These are phyloP conservation scores for Oxystoma pomonae DNA, from an alignment of 2,888 invertebrate genomes.

Conservation along the genomic window DNA sequence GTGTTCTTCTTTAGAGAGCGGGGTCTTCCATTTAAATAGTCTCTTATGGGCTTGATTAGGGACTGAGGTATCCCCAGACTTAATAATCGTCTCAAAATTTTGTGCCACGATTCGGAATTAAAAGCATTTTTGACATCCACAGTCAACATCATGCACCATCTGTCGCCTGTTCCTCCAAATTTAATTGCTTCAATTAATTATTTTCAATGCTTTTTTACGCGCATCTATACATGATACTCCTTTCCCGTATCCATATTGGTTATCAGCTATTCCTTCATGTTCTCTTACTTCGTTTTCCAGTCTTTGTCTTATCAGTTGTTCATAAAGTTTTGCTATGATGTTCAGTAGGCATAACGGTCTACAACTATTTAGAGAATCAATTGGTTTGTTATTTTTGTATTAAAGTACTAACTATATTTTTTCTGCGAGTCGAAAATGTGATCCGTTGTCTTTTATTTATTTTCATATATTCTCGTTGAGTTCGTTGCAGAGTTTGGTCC, in stretches of 20 bases:
- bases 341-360: neutral
- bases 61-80: neutral
- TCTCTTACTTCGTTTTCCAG: neutral
- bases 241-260: neutral
- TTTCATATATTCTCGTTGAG: too few relatives aligned
- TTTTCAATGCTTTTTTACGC: neutral
- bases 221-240: neutral
- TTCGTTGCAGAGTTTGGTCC: too few relatives aligned
- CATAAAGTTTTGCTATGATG: neutral
- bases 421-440: too few relatives aligned
- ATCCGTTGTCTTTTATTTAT: too few relatives aligned
- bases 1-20: constrained; percentile 6
- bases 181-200: neutral
- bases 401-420: too few relatives aligned
- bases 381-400: too few relatives aligned
- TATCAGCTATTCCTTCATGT: neutral
- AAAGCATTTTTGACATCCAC: neutral
- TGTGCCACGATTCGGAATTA: neutral
- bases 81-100: neutral
- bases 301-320: neutral
- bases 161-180: neutral
- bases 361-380: neutral
- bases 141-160: neutral
- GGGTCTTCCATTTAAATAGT: neutral
- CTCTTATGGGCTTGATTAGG: neutral